Conservation (phyloP, 1,140 invertebrate species). For the Leguminivora glycinivorella region DNA sequence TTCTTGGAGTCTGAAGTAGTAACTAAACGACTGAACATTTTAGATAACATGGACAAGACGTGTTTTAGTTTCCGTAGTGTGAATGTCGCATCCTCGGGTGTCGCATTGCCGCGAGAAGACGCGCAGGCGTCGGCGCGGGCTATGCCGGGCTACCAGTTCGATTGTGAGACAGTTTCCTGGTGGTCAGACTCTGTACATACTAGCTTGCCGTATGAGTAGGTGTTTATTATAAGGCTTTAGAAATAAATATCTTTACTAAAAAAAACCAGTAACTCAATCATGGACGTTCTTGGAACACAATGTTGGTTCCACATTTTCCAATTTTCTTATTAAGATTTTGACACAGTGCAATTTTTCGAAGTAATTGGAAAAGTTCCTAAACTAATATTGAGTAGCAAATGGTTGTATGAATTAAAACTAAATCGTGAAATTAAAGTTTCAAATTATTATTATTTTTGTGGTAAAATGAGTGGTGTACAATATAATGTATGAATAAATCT, state of each 20-base stretch:
- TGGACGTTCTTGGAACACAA: slow-evolving; percentile 12
- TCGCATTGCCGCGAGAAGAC: background rate
- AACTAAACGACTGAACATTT: slow-evolving; percentile 50
- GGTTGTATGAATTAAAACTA: background rate
- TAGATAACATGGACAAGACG: slow-evolving; percentile 23
- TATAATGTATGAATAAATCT: slow-evolving; percentile 47
- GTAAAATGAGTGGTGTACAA: slow-evolving; percentile 58
- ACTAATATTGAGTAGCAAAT: slow-evolving; percentile 23
- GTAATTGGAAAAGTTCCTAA: slow-evolving; percentile 28
- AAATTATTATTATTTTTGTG: slow-evolving; percentile 44
- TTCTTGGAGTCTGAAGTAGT: slow-evolving; percentile 50
- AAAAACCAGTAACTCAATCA: slow-evolving; percentile 5
- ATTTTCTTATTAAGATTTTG: slow-evolving; percentile 23
- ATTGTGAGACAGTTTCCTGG: slow-evolving; percentile 16
- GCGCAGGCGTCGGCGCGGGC: slow-evolving; percentile 8
- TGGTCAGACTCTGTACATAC: slow-evolving; percentile 17
- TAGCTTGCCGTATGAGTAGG: slow-evolving; percentile 5
- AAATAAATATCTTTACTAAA: slow-evolving; percentile 24
- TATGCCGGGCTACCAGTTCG: slow-evolving; percentile 8
- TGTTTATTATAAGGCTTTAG: slow-evolving; percentile 27
- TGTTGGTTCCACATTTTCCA: slow-evolving; percentile 21
- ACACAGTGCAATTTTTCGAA: slow-evolving; percentile 26
- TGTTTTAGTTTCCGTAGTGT: slow-evolving; percentile 23
- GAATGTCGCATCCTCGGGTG: too few relatives aligned
- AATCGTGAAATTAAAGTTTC: slow-evolving; percentile 46